Percentiles rank a stretch among this genome's conserved stretches.
Evolutionary conservation across 2,797 vertebrate species (phyloP).

Genomic region (Oryzias sinensis): DNA sequence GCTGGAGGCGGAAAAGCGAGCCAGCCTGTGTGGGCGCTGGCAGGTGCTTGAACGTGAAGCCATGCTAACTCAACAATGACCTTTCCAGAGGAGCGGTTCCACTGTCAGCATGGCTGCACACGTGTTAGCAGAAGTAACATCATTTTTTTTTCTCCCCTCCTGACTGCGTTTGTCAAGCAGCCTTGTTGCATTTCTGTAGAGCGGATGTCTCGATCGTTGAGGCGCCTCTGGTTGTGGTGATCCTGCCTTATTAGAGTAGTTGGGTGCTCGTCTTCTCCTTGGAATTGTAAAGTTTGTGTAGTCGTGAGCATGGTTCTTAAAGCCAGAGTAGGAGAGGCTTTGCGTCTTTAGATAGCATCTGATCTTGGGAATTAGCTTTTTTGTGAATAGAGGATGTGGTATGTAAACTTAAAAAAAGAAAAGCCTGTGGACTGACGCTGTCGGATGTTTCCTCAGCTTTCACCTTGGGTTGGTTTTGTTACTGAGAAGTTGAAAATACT

Average conservation of each 20-base stretch:
- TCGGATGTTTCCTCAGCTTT: constrained; percentile 11
- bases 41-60: constrained; percentile 30
- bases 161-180: constrained; percentile 54
- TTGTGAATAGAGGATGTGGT: constrained; percentile 55
- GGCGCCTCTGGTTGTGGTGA: constrained; percentile 30
- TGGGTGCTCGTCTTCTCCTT: constrained; percentile 9
- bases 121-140: constrained; percentile 24
- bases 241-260: constrained; percentile 57
- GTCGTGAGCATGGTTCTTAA: constrained; percentile 23
- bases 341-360: constrained; percentile 9
- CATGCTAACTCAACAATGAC: constrained; percentile 28
- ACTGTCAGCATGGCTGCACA: constrained; percentile 35
- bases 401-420: constrained; percentile 3
- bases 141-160: constrained; percentile 17
- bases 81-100: constrained; percentile 37
- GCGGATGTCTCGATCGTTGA: constrained; percentile 36
- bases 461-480: constrained; percentile 10
- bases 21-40: constrained; percentile 10
- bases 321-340: constrained; percentile 20
- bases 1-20: neutral
- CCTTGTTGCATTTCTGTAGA: constrained; percentile 54
- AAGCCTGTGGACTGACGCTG: constrained; percentile 28
- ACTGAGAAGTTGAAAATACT: constrained; percentile 16
- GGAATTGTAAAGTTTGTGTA: constrained; percentile 12
- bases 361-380: constrained; percentile 13